These are phyloP conservation scores for Drosophila merina DNA, from an alignment of 2,888 invertebrate genomes.

Conservation along the genomic window DNA sequence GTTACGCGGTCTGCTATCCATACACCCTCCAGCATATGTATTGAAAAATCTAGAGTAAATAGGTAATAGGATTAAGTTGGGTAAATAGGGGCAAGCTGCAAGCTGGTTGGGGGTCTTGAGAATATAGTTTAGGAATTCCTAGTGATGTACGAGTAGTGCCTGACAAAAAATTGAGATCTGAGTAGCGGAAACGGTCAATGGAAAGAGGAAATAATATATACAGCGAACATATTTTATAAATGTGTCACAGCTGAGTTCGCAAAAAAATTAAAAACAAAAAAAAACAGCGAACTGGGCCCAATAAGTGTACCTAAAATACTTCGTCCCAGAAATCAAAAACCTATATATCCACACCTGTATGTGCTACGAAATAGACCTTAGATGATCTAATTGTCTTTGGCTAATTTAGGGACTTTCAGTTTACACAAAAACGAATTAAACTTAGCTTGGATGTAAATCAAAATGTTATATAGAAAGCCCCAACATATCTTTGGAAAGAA, in stretches of 20 bases:
- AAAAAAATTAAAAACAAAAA: neutral
- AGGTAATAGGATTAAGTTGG: neutral
- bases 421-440: conserved; percentile 30
- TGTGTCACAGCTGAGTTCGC: conserved; percentile 42
- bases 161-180: conserved; percentile 46
- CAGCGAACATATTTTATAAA: conserved; percentile 70
- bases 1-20: conserved; percentile 84
- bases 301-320: conserved; percentile 33
- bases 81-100: conserved; percentile 8
- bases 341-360: conserved; percentile 34
- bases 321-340: conserved; percentile 36
- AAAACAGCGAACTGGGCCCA: conserved; percentile 20
- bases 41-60: conserved; percentile 25
- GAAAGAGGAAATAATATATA: conserved; percentile 16
- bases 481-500: conserved; percentile 56
- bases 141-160: conserved; percentile 78
- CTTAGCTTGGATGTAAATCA: conserved; percentile 34
- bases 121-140: conserved; percentile 30
- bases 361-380: conserved; percentile 32
- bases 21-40: conserved; percentile 81
- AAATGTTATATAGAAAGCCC: conserved; percentile 37
- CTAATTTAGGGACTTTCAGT: conserved; percentile 49
- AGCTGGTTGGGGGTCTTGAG: conserved; percentile 41
- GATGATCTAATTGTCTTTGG: conserved; percentile 43
- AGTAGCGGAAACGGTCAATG: conserved; percentile 9